Evolutionary conservation across 2,797 vertebrate genomes (phyloP).

Genomic region (Astyanax mexicanus): DNA sequence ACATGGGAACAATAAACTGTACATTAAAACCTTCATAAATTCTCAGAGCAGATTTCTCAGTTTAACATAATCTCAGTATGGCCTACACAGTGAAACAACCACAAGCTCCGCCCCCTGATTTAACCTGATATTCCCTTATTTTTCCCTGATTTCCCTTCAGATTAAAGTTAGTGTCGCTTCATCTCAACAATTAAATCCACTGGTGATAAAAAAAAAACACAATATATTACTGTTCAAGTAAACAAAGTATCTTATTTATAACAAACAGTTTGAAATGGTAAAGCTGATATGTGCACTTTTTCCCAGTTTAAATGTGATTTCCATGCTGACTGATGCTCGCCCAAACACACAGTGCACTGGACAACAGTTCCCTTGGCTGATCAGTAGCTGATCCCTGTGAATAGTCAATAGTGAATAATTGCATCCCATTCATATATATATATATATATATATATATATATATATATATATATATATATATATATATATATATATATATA

Average conservation of each 20-base stretch:
- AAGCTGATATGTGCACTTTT: no score
- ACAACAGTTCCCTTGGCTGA: no score
- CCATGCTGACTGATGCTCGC: no score
- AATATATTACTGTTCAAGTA: no score
- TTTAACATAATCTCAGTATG: neutral
- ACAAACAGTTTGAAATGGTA: no score
- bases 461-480: no score
- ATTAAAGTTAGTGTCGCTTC: neutral
- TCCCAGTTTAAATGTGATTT: no score
- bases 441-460: no score
- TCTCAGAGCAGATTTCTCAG: neutral
- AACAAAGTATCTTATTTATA: no score
- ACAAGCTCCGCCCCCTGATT: neutral
- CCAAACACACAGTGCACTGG: no score
- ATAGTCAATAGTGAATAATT: neutral
- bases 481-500: no score
- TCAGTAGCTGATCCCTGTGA: conserved; percentile 17
- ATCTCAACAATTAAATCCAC: neutral
- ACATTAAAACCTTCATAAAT: neutral
- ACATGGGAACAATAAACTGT: neutral
- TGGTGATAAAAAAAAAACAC: no score
- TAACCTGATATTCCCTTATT: neutral
- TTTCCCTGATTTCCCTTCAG: neutral
- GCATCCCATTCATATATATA: neutral
- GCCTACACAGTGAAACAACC: neutral